Conservation (phyloP, 2,797 vertebrate genomes). For the Phalanger gymnotis region DNA sequence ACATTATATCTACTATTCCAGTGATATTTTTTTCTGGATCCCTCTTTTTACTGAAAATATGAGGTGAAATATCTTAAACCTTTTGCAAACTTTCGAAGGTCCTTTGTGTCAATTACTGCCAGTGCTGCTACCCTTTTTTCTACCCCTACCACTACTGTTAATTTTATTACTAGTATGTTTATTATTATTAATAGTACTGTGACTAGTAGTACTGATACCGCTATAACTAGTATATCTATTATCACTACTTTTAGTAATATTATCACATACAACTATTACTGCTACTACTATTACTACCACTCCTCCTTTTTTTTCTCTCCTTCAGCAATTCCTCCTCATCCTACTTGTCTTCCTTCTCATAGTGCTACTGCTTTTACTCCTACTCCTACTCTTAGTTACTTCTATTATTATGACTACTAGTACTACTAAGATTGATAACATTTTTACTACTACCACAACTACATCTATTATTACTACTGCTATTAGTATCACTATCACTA, state of each 20-base stretch:
- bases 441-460: background rate
- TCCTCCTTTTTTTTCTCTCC: background rate
- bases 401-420: background rate
- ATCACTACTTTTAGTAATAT: background rate
- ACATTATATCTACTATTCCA: constrained; percentile 26
- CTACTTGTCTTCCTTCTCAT: background rate
- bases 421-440: background rate
- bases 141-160: background rate
- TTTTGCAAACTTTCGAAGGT: background rate
- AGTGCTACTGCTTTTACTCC: background rate
- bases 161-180: background rate
- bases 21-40: constrained; percentile 40
- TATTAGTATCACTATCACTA: background rate
- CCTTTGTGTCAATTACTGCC: background rate
- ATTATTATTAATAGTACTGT: background rate
- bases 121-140: background rate
- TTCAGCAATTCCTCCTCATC: background rate
- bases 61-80: background rate
- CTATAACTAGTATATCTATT: background rate
- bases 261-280: background rate
- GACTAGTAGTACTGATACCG: background rate
- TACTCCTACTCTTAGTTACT: background rate
- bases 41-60: constrained; percentile 22
- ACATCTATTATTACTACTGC: background rate
- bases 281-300: background rate